Base-by-base conservation (phyloP, 92 coral and sea anemone genomes). In the Porites cylindrica region DNA sequence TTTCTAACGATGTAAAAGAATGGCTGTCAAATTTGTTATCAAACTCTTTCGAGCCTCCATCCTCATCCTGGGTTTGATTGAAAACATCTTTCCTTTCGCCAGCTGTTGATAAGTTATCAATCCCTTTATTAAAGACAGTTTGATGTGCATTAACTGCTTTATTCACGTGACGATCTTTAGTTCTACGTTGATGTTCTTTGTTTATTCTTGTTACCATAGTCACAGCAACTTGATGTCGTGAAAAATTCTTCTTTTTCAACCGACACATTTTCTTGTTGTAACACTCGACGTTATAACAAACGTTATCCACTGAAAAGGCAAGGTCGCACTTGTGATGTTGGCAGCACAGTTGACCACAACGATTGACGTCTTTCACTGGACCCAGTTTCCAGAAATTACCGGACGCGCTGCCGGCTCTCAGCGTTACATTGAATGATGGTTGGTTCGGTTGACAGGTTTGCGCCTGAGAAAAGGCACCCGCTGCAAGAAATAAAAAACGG, bases 371-470 rank as follows among this genome's bases (percentile, higher is more conserved):
- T 23, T 82, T 84, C 17, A 94, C 95, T 82, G 47, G 80, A 32
- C 98, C 99, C 76, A 97, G 77, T 72, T 95, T 97, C 56, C 84
- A 82, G 77, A 89, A 97, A 51, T 90, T 93, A 69, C 99, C 99
- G 0, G 99, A 93, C 60, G 92, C 94, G 38, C 94, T 88, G 54
- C 99, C 99, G 72, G 95, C 98, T 26, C 62, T 88, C 79, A 97
- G 68, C 14, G 98, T 95, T 91, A 96, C 95, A 83, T 95, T 92
- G 75, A 83, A 83, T 53, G 32, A 26, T 1, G 87, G 80, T 0
- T 0, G 17, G 11, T 72, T 74, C 59, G 87, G 81, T 80, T 64
- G 87, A 18, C 87, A 83, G 87, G 74, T 83, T 52, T 50, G 74
- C 38, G 87, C 87, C 87, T 64, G 58, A 8, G 19, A 6, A 1